phyloP scores from a whole-genome alignment of 2,113 vertebrate species.

The Agapornis roseicollis region DNA sequence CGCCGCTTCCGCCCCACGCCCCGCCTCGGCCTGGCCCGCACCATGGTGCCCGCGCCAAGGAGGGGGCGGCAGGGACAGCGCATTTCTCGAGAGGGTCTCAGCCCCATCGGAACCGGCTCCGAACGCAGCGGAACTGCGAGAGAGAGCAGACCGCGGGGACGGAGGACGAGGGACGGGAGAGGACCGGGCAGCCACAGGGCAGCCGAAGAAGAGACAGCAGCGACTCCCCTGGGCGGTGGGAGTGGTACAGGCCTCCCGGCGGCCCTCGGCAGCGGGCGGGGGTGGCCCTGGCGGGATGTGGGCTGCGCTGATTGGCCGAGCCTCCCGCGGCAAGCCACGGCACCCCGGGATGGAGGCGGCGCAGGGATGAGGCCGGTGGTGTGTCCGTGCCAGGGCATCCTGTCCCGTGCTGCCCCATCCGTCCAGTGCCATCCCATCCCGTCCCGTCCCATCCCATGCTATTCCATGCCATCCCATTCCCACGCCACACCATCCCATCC shows the following conservation, averaged over 20 bases:
- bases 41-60: fast-evolving
- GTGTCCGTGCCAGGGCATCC: too few species aligned
- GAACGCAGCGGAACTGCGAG: fast-evolving
- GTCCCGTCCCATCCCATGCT: too few species aligned
- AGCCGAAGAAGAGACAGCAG: fast-evolving
- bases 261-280: not conserved
- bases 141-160: fast-evolving
- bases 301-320: constrained; percentile 35
- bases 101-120: fast-evolving
- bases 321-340: fast-evolving
- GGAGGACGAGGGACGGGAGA: fast-evolving
- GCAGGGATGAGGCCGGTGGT: fast-evolving
- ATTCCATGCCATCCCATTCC: too few species aligned
- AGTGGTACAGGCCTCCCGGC: not conserved
- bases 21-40: not conserved
- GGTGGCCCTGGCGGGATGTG: constrained; percentile 42
- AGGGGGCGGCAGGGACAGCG: fast-evolving
- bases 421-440: fast-evolving
- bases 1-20: constrained; percentile 7
- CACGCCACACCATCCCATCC: too few species aligned
- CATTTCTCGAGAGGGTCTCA: fast-evolving
- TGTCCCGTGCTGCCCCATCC: too few species aligned
- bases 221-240: fast-evolving
- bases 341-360: too few species aligned
- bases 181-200: fast-evolving